Evolutionary conservation across 92 coral and sea anemone species (phyloP).

Genomic region (Palythoa grandis): DNA sequence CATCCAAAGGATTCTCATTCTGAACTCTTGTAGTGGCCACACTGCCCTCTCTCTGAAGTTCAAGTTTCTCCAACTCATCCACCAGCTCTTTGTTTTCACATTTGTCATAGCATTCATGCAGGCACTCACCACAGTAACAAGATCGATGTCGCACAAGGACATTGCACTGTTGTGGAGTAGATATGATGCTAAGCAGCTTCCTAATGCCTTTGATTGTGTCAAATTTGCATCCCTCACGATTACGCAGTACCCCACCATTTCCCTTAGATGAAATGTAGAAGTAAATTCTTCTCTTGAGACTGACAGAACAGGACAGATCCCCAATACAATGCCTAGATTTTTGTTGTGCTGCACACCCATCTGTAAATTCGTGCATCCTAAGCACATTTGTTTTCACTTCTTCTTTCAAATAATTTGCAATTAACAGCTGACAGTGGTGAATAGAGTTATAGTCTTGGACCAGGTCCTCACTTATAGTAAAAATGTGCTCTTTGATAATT

Average conservation of each 20-base stretch:
- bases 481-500: no score
- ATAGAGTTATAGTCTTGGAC: no score
- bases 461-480: no score
- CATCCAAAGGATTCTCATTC: neutral
- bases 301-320: slow-evolving; percentile 19
- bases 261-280: slow-evolving; percentile 58
- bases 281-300: slow-evolving; percentile 53
- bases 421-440: no score
- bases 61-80: neutral
- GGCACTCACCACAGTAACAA: neutral
- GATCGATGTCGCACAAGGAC: neutral
- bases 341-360: neutral
- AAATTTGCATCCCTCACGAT: slow-evolving; percentile 14
- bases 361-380: neutral
- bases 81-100: neutral
- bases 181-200: neutral
- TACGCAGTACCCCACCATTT: slow-evolving; percentile 23
- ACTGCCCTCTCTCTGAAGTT: neutral
- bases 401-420: neutral
- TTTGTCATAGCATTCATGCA: neutral
- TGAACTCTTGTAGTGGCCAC: neutral
- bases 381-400: neutral
- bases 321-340: slow-evolving; percentile 16
- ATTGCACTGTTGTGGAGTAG: slow-evolving; percentile 8
- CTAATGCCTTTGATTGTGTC: neutral